Evolutionary conservation across 2,113 vertebrate species (phyloP), one percentile per base, ranked within the genome.

Genomic region (Melospiza georgiana): DNA sequence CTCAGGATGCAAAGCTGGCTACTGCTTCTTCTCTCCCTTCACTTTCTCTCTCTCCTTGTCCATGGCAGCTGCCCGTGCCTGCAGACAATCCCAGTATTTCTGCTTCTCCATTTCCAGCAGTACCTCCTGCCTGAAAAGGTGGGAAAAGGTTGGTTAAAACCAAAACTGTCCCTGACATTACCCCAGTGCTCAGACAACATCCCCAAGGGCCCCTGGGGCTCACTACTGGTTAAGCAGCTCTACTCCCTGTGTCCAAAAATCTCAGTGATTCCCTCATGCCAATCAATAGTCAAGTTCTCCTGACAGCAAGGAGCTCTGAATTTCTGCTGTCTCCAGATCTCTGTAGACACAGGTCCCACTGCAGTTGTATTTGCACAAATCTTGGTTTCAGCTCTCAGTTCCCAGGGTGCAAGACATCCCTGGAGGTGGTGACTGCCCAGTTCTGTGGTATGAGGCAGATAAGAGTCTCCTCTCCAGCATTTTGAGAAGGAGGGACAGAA

Each of bases 21-120:
- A 86, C 1, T 9, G 30, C 69, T 95, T 92, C 75, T 95, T 76
- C 55, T 65, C 27, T 39, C 25, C 41, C 35, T 57, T 87, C 46
- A 14, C 16, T 20, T 95, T 94, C 54, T 76, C 35, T 71, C 63
- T 93, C 65, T 94, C 74, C 15, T 21, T 27, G 33, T 89, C 93
- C 84, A 90, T 89, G 49, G 84, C 74, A 76, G 84, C 87, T 72
- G 95, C 96, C 31, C 28, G 52, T 44, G 69, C 69, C 80, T 75
- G 74, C 71, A 97, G 79, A 54, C 2, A 27, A 83, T 52, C 88
- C 96, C 96, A 97, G 74, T 90, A 96, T 44, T 95, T 87, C 7
- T 94, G 85, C 1, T 94, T 80, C 20, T 66, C 48, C 22, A 80
- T n/a, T 28, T 73, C 92, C 58, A 82, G 37, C 21, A 77, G 67